Evolutionary conservation across 2,888 invertebrate genomes (phyloP).

Genomic region (Molanna angustata): DNA sequence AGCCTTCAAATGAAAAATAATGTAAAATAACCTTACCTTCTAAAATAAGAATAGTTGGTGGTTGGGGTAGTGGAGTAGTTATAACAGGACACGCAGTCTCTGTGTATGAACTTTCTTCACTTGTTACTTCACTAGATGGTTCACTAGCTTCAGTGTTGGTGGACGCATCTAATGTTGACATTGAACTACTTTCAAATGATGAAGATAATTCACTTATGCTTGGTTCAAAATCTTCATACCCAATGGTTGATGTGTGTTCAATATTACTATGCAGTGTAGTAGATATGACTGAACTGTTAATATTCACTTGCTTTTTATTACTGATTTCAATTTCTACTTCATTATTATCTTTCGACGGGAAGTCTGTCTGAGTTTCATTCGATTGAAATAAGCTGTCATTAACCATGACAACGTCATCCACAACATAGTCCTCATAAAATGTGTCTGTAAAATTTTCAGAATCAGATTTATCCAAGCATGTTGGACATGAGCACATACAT

Average conservation of each 20-base stretch:
- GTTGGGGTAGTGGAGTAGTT: conserved; percentile 56
- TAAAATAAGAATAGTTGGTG: conserved; percentile 75
- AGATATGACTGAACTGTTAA: too few relatives aligned
- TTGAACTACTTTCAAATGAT: conserved; percentile 8
- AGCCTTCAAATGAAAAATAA: conserved; percentile 21
- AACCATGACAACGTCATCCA: too few relatives aligned
- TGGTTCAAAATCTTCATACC: too few relatives aligned
- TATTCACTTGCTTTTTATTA: too few relatives aligned
- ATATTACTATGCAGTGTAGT: too few relatives aligned
- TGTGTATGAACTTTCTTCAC: conserved; percentile 22
- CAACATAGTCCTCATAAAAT: conserved; percentile 45
- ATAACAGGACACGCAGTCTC: conserved; percentile 40
- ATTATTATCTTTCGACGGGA: too few relatives aligned
- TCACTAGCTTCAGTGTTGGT: conserved; percentile 23
- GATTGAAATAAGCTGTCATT: too few relatives aligned
- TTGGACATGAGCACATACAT: conserved; percentile 73
- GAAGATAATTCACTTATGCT: too few relatives aligned
- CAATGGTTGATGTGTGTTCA: too few relatives aligned
- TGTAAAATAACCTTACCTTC: conserved; percentile 65
- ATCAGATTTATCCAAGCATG: conserved; percentile 51
- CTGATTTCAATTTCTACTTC: too few relatives aligned
- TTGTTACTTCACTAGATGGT: conserved; percentile 35
- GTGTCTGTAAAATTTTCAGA: conserved; percentile 42
- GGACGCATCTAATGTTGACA: conserved; percentile 4
- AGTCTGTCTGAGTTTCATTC: too few relatives aligned